These are phyloP conservation scores for Thamnophis elegans DNA, from an alignment of 2,797 vertebrate genomes.

Conservation along the genomic window DNA sequence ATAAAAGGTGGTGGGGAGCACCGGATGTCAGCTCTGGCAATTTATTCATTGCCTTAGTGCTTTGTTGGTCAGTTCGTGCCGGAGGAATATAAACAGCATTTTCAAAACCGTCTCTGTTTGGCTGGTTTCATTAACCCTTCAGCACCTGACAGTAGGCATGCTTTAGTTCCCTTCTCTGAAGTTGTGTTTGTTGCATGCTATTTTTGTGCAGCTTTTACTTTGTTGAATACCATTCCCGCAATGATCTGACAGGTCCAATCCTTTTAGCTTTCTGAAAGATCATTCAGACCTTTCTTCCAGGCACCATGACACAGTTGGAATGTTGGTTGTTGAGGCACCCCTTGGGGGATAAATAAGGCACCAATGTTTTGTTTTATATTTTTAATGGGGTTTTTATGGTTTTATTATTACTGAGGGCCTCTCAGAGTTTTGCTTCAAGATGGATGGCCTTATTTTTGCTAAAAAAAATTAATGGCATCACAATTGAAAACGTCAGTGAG, in stretches of 20 bases:
- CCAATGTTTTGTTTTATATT: not conserved
- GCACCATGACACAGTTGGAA: not conserved
- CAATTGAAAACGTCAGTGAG: not conserved
- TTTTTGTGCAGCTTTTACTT: not conserved
- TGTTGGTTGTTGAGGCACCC: not conserved
- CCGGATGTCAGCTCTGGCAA: no score
- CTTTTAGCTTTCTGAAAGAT: not conserved
- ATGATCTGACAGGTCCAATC: not conserved
- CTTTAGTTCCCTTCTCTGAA: no score
- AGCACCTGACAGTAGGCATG: no score
- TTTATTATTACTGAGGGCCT: not conserved
- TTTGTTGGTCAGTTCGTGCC: no score
- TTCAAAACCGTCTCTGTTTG: no score
- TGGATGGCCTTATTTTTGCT: not conserved
- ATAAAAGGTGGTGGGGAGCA: no score
- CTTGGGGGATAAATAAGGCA: not conserved
- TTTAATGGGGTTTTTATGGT: not conserved
- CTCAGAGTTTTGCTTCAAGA: not conserved
- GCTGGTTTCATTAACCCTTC: no score
- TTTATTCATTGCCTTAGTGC: no score
- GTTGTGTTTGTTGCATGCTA: not conserved
- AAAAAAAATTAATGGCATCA: not conserved
- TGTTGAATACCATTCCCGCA: not conserved
- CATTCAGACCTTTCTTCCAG: not conserved
- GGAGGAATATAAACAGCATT: no score